Evolutionary conservation across 92 coral and sea anemone genomes (phyloP), one percentile per base, ranked within the genome.

Genomic region (Palythoa caribaeorum): DNA sequence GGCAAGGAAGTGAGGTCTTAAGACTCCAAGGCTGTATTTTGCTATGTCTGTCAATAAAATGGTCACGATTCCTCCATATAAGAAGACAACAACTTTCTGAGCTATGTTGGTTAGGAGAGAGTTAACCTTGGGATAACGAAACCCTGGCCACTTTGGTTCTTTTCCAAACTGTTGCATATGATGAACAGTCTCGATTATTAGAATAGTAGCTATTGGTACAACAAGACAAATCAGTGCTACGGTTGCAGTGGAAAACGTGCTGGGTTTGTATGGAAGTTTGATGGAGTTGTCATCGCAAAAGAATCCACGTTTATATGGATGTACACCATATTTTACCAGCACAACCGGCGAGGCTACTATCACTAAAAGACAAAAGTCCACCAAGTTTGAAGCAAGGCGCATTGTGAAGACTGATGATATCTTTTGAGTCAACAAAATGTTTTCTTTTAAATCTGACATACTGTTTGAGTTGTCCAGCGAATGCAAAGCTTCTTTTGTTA

Each of bases 281-380:
- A 90, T 90, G 20, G 86, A 85, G 48, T 21, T 73, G 38, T 90
- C 92, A 11, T 77, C 90, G 14, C 92, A 90, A 40, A 90, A 48
- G 71, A 90, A 90, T 9, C 84, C 90, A 51, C 80, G 87, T 48
- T 80, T 79, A 60, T 60, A 21, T 3, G 92, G 92, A 3, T 35
- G 39, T 19, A 14, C 38, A 16, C 7, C n/a, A 28, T 60, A 63
- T 63, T 80, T 80, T 21, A 80, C 38, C 39, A 80, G 36, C 50
- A 80, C 74, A 10, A 80, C 59, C 21, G 85, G 85, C 17, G 59
- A 80, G 11, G 74, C 74, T 4, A 80, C 28, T 2, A 63, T 44
- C 20, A 44, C 2, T 13, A 17, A 62, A 19, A 65, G 55, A 48
- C 68, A 35, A 40, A 80, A 80, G n/a, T 80, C 85, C 53, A 60